Evolutionary conservation across 1,140 invertebrate genomes (phyloP), one percentile per base, ranked within the genome.

Genomic region (Caenorhabditis inopinata): DNA sequence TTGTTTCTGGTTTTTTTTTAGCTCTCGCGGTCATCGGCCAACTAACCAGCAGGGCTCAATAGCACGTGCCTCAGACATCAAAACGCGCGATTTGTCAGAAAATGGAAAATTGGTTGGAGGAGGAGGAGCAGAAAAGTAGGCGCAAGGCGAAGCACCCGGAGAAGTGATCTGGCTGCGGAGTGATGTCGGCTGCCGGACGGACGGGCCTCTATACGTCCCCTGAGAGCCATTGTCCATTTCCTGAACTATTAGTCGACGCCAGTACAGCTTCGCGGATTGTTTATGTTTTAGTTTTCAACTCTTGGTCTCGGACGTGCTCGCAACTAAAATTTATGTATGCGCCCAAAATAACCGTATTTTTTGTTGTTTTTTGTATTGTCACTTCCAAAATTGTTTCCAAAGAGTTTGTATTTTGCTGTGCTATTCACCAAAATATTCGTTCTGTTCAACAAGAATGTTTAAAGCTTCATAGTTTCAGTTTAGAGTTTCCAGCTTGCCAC

Each of bases 201-300:
- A 42, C 48, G 48, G 48, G 25, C 48, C 51, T 38, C 32, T 38
- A 68, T 68, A 68, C n/a, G 58, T 68, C 58, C 58, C 58, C 38
- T 16, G 58, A 68, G 58, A 68, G 32, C 32, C 32, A 32, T 68
- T 68, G 58, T 68, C 32, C 58, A 68, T 38, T 68, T n/a, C 58
- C 58, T 68, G 58, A 68, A 68, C 58, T 68, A 68, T 68, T 68
- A 68, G 58, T 68, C 58, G 58, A 18, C 58, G 38, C 58, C 58
- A 68, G 58, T 68, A 68, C 58, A 68, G 38, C 58, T 32, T 68
- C 38, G 38, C 58, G 58, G 58, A 58, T 58, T 58, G 25, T 32
- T 42, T 68, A 68, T 68, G 58, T 68, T 68, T 68, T 68, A 38
- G 58, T 21, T 68, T 68, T 68, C 58, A 68, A 68, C 38, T 68